Evolutionary conservation across 1,140 invertebrate species (phyloP).

Genomic region (Leptinotarsa lineolata): DNA sequence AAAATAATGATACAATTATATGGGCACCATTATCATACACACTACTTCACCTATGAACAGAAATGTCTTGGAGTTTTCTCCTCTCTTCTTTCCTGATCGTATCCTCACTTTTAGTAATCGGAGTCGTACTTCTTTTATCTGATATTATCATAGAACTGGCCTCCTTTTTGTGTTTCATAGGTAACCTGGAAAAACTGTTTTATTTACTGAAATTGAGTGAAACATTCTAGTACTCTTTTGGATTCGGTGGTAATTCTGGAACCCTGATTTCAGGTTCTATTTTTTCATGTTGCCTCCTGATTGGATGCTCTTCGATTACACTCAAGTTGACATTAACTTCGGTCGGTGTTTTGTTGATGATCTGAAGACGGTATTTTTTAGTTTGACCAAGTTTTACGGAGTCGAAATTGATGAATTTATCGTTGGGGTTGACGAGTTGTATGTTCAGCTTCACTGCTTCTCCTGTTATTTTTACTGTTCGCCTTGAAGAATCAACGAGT

Average conservation of each 20-base stretch:
- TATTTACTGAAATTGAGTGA: no score
- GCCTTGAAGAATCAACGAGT: slow-evolving; percentile 47
- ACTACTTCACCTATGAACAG: no score
- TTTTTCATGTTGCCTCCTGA: slow-evolving; percentile 30
- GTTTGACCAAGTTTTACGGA: slow-evolving; percentile 46
- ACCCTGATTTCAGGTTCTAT: slow-evolving; percentile 25
- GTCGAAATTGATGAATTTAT: slow-evolving; percentile 56
- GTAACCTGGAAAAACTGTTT: no score
- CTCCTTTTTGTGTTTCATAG: not conserved
- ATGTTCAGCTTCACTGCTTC: slow-evolving; percentile 55
- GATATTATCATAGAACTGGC: not conserved
- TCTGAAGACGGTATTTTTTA: slow-evolving; percentile 44
- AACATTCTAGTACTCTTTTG: slow-evolving; percentile 19
- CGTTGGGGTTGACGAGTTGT: slow-evolving; percentile 48
- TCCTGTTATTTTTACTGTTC: slow-evolving; percentile 52
- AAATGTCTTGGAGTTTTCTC: not conserved
- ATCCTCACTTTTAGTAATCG: not conserved
- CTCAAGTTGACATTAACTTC: slow-evolving; percentile 25
- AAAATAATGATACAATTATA: no score
- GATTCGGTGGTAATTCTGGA: slow-evolving; percentile 23
- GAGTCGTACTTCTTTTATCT: not conserved
- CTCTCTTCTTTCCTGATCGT: not conserved
- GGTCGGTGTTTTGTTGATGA: slow-evolving; percentile 53
- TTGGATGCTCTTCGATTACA: slow-evolving; percentile 23
- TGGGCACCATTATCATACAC: no score